phyloP scores from a whole-genome alignment of 2,888 invertebrate species.

The Ashinkailepas kermadecensis region DNA sequence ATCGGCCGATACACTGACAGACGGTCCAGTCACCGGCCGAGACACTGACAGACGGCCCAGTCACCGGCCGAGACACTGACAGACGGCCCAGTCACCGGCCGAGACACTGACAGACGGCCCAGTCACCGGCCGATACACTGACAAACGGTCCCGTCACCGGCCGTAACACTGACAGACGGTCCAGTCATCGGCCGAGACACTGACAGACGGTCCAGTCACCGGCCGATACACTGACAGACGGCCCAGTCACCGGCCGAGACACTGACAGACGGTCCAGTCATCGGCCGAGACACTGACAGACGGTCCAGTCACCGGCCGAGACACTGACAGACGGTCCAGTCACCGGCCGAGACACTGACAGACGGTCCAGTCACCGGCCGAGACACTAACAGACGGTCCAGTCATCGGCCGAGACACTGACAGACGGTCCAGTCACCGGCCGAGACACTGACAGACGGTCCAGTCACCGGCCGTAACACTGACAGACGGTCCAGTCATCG shows the following conservation, averaged over 20 bases:
- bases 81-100: not conserved
- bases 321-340: not conserved
- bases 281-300: too few relatives aligned
- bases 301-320: not conserved
- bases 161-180: not conserved
- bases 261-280: not conserved
- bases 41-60: not conserved
- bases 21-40: not conserved
- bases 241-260: not conserved
- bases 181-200: not conserved
- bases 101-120: not conserved
- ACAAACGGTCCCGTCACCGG: not conserved
- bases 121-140: not conserved
- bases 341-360: too few relatives aligned
- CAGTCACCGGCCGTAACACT: not conserved
- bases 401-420: not conserved
- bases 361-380: not conserved
- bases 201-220: not conserved
- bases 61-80: too few relatives aligned
- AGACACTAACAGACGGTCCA: not conserved
- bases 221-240: too few relatives aligned
- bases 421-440: not conserved
- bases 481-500: not conserved
- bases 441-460: not conserved
- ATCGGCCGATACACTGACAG: too few relatives aligned